Conservation (phyloP, 2,888 invertebrate genomes). For the Volucella inanis region DNA sequence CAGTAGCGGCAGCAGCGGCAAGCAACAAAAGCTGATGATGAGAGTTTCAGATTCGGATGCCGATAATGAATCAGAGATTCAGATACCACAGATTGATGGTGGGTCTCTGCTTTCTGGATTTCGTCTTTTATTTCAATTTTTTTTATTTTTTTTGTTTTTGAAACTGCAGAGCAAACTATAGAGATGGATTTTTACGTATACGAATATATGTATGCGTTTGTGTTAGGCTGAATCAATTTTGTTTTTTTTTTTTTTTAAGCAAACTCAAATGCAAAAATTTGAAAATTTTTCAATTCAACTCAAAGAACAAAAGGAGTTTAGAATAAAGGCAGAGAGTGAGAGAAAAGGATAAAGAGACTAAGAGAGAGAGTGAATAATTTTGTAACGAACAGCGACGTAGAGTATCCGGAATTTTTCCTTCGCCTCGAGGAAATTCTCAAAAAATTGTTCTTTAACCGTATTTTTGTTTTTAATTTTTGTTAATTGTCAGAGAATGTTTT, state of each 20-base stretch:
- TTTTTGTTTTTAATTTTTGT: neutral
- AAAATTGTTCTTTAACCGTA: slow-evolving; percentile 46
- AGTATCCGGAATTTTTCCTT: slow-evolving; percentile 74
- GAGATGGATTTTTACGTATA: slow-evolving; percentile 38
- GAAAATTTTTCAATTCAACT: slow-evolving; percentile 27
- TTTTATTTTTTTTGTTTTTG: too few species aligned
- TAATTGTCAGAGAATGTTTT: too few species aligned
- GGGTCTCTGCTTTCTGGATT: slow-evolving; percentile 45
- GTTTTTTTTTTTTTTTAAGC: slow-evolving; percentile 35
- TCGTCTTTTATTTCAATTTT: too few species aligned
- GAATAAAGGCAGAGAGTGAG: slow-evolving; percentile 7
- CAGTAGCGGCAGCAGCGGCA: slow-evolving; percentile 53
- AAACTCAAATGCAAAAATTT: slow-evolving; percentile 55
- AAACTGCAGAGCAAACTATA: slow-evolving; percentile 70
- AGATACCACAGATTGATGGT: slow-evolving; percentile 64
- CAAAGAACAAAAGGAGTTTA: slow-evolving; percentile 43
- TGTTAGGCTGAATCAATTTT: slow-evolving; percentile 66
- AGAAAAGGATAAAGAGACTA: slow-evolving; percentile 16
- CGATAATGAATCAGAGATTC: slow-evolving; percentile 29
- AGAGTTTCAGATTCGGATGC: slow-evolving; percentile 54
- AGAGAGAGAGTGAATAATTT: slow-evolving; percentile 15
- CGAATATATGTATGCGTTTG: slow-evolving; percentile 45
- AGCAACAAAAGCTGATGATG: slow-evolving; percentile 74
- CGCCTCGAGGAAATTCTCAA: slow-evolving; percentile 68
- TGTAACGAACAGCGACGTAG: slow-evolving; percentile 51